A percentile compares a stretch with the other conserved stretches of the same genome.
Conservation (phyloP, 2,888 invertebrate genomes). For the Disparrhopalites patrizii region DNA sequence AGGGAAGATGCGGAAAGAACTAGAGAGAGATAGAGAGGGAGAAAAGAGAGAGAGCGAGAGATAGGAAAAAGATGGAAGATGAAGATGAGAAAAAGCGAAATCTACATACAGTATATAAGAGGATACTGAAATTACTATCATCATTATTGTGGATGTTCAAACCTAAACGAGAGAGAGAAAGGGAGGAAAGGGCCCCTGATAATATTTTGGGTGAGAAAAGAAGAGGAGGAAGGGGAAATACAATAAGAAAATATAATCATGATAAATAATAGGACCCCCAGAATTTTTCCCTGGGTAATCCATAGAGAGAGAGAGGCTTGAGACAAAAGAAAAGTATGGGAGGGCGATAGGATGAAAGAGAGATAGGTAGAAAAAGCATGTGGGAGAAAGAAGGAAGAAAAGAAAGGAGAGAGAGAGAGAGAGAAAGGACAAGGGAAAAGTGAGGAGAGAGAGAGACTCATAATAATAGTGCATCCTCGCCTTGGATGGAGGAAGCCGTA, state of each 20-base stretch:
- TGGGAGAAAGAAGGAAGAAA: too few species aligned
- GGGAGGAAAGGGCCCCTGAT: too few species aligned
- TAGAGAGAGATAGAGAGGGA: too few species aligned
- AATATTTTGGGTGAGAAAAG: background rate
- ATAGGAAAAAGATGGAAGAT: background rate
- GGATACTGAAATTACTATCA: background rate
- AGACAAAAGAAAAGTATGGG: background rate
- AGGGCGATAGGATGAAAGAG: background rate
- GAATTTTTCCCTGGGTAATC: conserved; percentile 23
- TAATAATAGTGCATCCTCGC: conserved; percentile 17
- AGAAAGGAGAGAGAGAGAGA: too few species aligned
- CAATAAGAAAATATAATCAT: conserved; percentile 32
- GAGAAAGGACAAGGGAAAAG: background rate
- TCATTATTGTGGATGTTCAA: background rate
- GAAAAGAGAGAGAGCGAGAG: background rate
- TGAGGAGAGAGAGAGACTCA: conserved; percentile 1
- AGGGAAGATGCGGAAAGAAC: background rate
- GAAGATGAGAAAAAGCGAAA: background rate
- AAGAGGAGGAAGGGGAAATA: background rate
- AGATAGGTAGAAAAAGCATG: too few species aligned
- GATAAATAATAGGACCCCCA: conserved; percentile 27
- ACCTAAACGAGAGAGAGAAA: conserved; percentile 1
- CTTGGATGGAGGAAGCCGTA: background rate
- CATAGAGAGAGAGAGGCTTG: background rate
- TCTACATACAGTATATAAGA: too few species aligned